These are phyloP conservation scores for Paguma larvata DNA, from an alignment of 2,797 vertebrate genomes.

Conservation along the genomic window DNA sequence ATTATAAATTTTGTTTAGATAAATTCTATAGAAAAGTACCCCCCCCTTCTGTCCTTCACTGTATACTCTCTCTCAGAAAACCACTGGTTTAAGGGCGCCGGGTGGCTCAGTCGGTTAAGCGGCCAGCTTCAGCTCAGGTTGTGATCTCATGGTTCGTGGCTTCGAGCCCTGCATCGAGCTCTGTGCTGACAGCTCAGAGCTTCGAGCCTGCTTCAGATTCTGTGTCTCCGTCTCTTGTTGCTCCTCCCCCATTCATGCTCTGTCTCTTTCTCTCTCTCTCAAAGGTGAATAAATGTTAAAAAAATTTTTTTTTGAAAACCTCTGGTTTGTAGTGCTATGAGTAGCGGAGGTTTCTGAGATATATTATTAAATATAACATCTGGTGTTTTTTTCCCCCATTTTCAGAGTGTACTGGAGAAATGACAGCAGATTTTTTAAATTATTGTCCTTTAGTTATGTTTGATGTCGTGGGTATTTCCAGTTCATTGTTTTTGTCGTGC, in stretches of 20 bases:
- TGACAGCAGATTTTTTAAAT: neutral
- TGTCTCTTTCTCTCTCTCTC: neutral
- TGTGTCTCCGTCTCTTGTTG: too few species aligned
- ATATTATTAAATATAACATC: neutral
- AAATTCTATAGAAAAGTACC: neutral
- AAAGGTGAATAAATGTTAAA: too few species aligned
- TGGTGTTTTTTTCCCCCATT: neutral
- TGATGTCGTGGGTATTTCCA: slow-evolving; percentile 33
- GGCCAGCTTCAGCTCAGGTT: too few species aligned
- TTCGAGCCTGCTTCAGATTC: too few species aligned
- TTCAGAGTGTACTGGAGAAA: neutral
- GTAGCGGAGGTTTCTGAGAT: neutral
- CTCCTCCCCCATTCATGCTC: too few species aligned
- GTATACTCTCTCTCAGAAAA: neutral
- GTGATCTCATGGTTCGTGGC: too few species aligned
- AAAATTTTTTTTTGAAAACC: neutral
- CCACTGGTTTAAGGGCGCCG: neutral
- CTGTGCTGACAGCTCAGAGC: too few species aligned
- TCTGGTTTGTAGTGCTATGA: neutral
- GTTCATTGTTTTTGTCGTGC: slow-evolving; percentile 11
- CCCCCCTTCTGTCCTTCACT: neutral
- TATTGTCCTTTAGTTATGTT: slow-evolving; percentile 10
- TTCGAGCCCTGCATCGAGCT: too few species aligned
- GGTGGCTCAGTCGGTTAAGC: too few species aligned
- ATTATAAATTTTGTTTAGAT: neutral